These are phyloP conservation scores for Himalopsyche anomala DNA, from an alignment of 2,888 invertebrate species.

Conservation along the genomic window DNA sequence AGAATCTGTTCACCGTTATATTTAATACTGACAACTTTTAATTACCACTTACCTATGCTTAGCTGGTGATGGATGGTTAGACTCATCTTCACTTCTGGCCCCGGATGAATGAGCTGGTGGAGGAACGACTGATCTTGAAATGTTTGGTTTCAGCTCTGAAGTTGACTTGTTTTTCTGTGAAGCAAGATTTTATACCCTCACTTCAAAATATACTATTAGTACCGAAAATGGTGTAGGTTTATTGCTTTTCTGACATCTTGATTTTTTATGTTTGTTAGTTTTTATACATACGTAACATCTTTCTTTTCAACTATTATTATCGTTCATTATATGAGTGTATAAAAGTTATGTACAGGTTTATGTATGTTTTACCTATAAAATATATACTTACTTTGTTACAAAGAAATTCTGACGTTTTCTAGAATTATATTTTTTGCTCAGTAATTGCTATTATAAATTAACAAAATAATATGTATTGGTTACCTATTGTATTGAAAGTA, in stretches of 20 bases:
- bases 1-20: no score
- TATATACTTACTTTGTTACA: no score
- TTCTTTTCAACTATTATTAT: no score
- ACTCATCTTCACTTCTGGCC: constrained; percentile 73
- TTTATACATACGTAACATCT: neutral
- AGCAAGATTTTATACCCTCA: constrained; percentile 47
- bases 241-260: neutral
- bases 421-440: no score
- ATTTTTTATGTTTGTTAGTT: neutral
- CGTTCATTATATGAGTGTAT: no score
- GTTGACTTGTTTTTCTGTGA: constrained; percentile 76
- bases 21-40: neutral
- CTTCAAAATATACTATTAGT: neutral
- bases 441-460: no score
- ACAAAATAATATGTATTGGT: no score
- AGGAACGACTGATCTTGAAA: constrained; percentile 69
- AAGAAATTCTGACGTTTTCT: no score
- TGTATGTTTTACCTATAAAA: no score
- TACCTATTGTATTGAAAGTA: no score
- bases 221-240: neutral
- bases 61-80: constrained; percentile 71
- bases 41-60: constrained; percentile 71
- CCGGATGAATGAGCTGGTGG: constrained; percentile 70
- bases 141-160: constrained; percentile 73
- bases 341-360: no score